Percentiles rank a stretch among this genome's conserved stretches.
These are phyloP conservation scores for Flexamia atlantica DNA, from an alignment of 2,888 invertebrate genomes.

Conservation along the genomic window DNA sequence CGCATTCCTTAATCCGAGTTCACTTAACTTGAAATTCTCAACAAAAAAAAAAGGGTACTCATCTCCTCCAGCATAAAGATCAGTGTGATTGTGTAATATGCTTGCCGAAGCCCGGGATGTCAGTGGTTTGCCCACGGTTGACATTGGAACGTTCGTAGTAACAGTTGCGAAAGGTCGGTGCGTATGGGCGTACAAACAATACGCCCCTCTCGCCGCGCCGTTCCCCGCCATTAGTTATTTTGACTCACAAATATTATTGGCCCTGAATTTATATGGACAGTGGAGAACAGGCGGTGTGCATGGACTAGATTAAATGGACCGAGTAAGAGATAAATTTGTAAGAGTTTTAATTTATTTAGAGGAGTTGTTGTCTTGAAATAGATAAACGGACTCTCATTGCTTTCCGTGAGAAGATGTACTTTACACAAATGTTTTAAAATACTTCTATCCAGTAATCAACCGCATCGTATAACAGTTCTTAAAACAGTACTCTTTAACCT, in stretches of 20 bases:
- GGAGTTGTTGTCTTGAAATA: too few relatives aligned
- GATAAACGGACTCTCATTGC: too few relatives aligned
- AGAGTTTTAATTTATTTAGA: not conserved
- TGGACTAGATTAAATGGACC: slow-evolving; percentile 14
- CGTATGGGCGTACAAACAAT: slow-evolving; percentile 53
- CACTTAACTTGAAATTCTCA: too few relatives aligned
- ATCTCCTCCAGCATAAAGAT: not conserved
- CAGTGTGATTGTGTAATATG: not conserved
- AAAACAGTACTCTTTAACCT: too few relatives aligned
- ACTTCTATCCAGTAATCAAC: too few relatives aligned
- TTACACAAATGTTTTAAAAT: too few relatives aligned
- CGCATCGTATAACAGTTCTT: too few relatives aligned
- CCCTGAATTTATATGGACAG: slow-evolving; percentile 14
- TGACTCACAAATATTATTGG: slow-evolving; percentile 39
- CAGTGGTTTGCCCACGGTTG: slow-evolving; percentile 26
- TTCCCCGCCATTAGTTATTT: slow-evolving; percentile 47
- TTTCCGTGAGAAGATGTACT: too few relatives aligned
- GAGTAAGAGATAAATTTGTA: not conserved
- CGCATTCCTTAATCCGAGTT: too few relatives aligned
- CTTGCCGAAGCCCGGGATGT: not conserved
- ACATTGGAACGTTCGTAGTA: slow-evolving; percentile 46
- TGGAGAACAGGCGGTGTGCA: not conserved
- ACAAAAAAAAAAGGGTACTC: too few relatives aligned
- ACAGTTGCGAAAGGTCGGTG: slow-evolving; percentile 49
- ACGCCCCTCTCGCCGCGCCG: slow-evolving; percentile 3